Evolutionary conservation across 2,113 vertebrate genomes (phyloP).

Genomic region (Prunella fulvescens): DNA sequence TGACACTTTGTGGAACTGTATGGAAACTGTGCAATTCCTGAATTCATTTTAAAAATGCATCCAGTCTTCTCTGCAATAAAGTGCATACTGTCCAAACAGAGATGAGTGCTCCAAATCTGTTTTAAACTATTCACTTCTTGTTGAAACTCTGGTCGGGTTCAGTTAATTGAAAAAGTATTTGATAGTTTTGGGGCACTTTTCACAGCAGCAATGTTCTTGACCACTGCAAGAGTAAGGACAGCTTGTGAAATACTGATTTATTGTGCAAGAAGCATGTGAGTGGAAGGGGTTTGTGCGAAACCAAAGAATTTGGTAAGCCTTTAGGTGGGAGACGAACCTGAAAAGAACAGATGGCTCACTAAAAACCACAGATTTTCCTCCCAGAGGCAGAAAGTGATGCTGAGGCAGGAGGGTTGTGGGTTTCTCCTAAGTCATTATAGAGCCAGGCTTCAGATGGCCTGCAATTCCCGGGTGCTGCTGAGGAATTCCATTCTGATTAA

Average conservation of each 20-base stretch:
- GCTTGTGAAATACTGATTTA: background rate
- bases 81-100: background rate
- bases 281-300: background rate
- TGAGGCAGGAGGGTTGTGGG: background rate
- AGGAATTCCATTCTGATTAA: background rate
- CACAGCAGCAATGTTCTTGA: background rate
- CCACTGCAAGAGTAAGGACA: background rate
- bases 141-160: background rate
- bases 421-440: background rate
- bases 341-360: background rate
- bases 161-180: background rate
- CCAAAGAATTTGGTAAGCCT: background rate
- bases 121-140: background rate
- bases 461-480: background rate
- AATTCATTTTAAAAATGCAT: background rate
- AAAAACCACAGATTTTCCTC: background rate
- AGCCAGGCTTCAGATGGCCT: background rate
- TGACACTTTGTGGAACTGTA: background rate
- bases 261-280: background rate
- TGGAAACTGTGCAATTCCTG: background rate
- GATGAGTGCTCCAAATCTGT: background rate
- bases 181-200: background rate
- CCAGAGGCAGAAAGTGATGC: background rate
- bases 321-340: background rate
- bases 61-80: conserved; percentile 65